These are phyloP conservation scores for Rhopilema esculentum DNA, from an alignment of 30 jellyfish, hydroid and myxozoan genomes.

Conservation along the genomic window DNA sequence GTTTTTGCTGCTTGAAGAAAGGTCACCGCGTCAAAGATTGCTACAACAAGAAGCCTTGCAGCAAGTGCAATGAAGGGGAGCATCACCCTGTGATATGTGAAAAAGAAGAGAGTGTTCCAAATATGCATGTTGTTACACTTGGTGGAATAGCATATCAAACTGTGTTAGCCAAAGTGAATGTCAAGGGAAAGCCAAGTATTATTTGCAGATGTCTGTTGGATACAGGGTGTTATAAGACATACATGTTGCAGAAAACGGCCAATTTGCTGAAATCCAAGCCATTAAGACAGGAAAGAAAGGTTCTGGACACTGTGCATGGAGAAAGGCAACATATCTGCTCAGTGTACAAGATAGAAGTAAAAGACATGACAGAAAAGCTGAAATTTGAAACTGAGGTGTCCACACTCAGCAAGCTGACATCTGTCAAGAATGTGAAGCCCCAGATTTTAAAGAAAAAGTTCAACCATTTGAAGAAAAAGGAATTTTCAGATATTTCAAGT, in stretches of 20 bases:
- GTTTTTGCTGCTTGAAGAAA: slow-evolving; percentile 48
- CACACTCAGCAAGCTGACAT: slow-evolving; percentile 24
- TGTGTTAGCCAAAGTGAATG: slow-evolving; percentile 48
- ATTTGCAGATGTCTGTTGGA: slow-evolving; percentile 28
- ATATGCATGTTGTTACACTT: slow-evolving; percentile 55
- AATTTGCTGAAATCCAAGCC: slow-evolving; percentile 34
- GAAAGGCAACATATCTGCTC: slow-evolving; percentile 47
- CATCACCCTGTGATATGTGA: slow-evolving; percentile 47
- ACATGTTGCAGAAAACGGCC: background rate
- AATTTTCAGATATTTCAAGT: background rate
- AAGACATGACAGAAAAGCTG: background rate
- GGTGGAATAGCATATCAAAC: slow-evolving; percentile 28
- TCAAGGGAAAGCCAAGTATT: slow-evolving; percentile 42
- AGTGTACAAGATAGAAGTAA: background rate
- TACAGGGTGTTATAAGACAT: slow-evolving; percentile 49
- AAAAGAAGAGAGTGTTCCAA: slow-evolving; percentile 32
- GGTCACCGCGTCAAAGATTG: slow-evolving; percentile 41
- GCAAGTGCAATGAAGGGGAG: slow-evolving; percentile 48
- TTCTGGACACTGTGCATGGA: slow-evolving; percentile 44
- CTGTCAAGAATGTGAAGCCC: slow-evolving; percentile 22
- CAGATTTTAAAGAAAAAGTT: slow-evolving; percentile 12
- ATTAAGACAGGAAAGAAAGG: slow-evolving; percentile 22
- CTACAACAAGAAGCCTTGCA: slow-evolving; percentile 44
- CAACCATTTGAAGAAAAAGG: slow-evolving; percentile 4
- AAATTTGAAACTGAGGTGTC: background rate